A percentile compares a stretch with the other conserved stretches of the same genome.
Evolutionary conservation across 2,888 invertebrate species (phyloP).

Genomic region (Subacronicta megacephala): DNA sequence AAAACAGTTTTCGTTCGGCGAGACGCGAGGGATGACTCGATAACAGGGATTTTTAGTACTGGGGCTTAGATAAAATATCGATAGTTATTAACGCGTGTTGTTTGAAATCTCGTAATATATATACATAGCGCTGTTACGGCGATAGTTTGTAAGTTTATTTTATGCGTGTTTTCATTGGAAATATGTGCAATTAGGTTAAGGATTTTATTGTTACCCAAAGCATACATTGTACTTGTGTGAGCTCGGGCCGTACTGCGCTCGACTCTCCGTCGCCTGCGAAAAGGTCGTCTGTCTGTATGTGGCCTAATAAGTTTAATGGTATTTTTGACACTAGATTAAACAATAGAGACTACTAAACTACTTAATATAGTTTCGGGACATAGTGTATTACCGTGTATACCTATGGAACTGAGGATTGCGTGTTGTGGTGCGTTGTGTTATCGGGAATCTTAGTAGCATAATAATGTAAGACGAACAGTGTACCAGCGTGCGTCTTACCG

Average conservation of each 20-base stretch:
- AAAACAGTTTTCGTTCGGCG: constrained; percentile 64
- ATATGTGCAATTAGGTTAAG: constrained; percentile 84
- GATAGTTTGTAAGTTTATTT: constrained; percentile 79
- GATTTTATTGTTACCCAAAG: constrained; percentile 86
- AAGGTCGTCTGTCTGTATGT: constrained; percentile 28
- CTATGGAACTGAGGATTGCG: constrained; percentile 34
- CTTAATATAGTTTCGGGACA: constrained; percentile 51
- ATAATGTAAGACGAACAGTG: constrained; percentile 79
- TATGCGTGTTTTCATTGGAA: constrained; percentile 84
- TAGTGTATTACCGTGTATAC: constrained; percentile 33
- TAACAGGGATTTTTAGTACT: constrained; percentile 80
- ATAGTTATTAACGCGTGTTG: constrained; percentile 83
- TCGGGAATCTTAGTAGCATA: constrained; percentile 85
- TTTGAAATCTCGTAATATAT: constrained; percentile 90
- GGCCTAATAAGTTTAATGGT: constrained; percentile 49
- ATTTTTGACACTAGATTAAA: constrained; percentile 52
- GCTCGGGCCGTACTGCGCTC: constrained; percentile 56
- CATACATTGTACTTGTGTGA: constrained; percentile 75
- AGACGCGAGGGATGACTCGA: constrained; percentile 65
- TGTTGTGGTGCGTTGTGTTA: constrained; percentile 68
- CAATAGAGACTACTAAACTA: constrained; percentile 55
- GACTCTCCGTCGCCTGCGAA: constrained; percentile 48
- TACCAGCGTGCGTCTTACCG: constrained; percentile 74
- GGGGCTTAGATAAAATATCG: constrained; percentile 79
- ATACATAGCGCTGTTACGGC: constrained; percentile 77